Base-by-base conservation (phyloP, 2,797 vertebrate genomes). In the Echeneis naucrates region DNA sequence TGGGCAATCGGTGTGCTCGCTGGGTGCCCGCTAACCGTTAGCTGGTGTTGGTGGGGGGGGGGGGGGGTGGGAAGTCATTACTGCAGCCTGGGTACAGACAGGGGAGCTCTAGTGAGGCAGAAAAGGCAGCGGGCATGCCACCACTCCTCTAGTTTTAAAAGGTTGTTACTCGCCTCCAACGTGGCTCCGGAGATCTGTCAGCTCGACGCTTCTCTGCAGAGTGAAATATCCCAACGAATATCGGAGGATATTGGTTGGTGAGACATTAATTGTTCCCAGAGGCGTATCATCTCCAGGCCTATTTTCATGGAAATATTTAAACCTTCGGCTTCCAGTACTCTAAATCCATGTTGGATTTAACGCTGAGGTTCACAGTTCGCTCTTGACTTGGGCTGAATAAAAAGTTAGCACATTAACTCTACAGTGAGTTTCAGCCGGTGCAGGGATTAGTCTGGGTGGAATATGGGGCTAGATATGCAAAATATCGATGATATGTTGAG, bases 31-130 rank as follows among this genome's bases (percentile, higher is more conserved):
- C 83, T 85, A 77, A 79, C 80, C 53, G 47, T 54, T 56, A 4
- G 66, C 32, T 51, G 56, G 56, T 79, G 68, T 75, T 68, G 68
- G 72, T 68, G 24, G n/a, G n/a, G n/a, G n/a, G n/a, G 55, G 75
- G 80, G 83, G 72, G 68, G 24, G n/a, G n/a, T n/a, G n/a, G n/a
- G 55, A 75, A 80, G 83, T 84, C 68, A 77, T 89, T 82, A 81
- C 66, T 54, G 70, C 55, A 67, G 67, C 48, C 50, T 10, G 69
- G 74, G 48, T 51, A 12, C 5, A 2, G 1, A 42, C 40, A 19
- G 68, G 54, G 54, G 24, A 78, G 76, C 63, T 52, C 56, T 38
- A 67, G 55, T 17, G 4, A 62, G 53, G 54, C 24, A 44, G 67
- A 58, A 57, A 78, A 67, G 70, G 65, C 70, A 75, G 72, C 44